A percentile compares a stretch with the other conserved stretches of the same genome.
These are phyloP conservation scores for Maccullochella peelii DNA, from an alignment of 2,113 vertebrate species.

Conservation along the genomic window DNA sequence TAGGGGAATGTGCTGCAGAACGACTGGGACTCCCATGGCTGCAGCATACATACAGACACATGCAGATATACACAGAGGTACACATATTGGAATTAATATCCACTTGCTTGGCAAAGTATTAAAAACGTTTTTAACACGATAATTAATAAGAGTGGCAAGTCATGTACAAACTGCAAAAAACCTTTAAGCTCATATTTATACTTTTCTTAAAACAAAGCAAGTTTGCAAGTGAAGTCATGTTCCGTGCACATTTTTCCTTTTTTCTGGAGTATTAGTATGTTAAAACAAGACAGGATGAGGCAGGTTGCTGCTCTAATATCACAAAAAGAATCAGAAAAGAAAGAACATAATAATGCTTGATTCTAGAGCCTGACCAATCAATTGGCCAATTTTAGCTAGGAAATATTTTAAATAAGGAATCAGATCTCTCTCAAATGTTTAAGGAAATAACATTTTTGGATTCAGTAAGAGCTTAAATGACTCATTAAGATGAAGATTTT, in stretches of 20 bases:
- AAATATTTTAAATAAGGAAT: no score
- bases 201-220: not conserved
- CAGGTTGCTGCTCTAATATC: not conserved
- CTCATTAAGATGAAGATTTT: not conserved
- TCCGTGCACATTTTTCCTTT: not conserved
- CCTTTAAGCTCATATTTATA: not conserved
- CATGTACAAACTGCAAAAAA: not conserved
- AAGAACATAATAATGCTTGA: not conserved
- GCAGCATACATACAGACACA: constrained; percentile 57
- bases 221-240: not conserved
- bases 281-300: not conserved
- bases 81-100: not conserved
- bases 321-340: not conserved
- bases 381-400: not conserved
- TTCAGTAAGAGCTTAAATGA: not conserved
- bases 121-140: no score
- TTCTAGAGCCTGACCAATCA: not conserved
- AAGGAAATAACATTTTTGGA: no score
- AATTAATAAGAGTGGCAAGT: not conserved
- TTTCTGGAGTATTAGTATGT: not conserved
- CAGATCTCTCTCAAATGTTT: no score
- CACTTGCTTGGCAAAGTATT: not conserved
- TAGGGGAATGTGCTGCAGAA: constrained; percentile 96
- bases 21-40: constrained; percentile 98
- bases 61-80: not conserved